Evolutionary conservation across 2,113 vertebrate species (phyloP).

Genomic region (Calidris pygmaea): DNA sequence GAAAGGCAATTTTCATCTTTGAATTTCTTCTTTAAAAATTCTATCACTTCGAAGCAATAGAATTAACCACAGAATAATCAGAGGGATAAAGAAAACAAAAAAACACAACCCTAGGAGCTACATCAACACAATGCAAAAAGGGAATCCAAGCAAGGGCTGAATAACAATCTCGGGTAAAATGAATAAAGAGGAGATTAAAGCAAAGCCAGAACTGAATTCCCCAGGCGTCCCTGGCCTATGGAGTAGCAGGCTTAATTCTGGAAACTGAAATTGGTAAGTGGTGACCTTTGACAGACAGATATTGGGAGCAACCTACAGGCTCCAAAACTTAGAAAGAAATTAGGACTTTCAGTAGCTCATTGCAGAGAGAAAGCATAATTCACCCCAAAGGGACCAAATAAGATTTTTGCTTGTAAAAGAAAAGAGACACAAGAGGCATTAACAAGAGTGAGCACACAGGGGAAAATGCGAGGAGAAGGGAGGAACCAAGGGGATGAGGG

Average conservation of each 20-base stretch:
- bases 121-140: neutral
- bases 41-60: neutral
- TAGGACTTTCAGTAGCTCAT: too few species aligned
- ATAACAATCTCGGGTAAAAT: neutral
- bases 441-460: neutral
- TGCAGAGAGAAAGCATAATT: neutral
- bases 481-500: fast-evolving
- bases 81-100: too few species aligned
- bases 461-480: neutral
- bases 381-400: neutral
- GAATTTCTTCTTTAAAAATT: neutral
- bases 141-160: neutral
- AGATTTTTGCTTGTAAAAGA: neutral
- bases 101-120: neutral
- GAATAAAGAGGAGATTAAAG: neutral
- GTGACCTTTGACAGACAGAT: neutral
- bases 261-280: neutral
- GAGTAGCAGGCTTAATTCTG: neutral
- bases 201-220: neutral
- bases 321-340: neutral
- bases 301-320: neutral
- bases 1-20: neutral
- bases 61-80: neutral
- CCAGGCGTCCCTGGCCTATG: neutral
- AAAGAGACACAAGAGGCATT: neutral